Conservation (phyloP, 2,797 vertebrate species). For the Enteromius trimaculatus region DNA sequence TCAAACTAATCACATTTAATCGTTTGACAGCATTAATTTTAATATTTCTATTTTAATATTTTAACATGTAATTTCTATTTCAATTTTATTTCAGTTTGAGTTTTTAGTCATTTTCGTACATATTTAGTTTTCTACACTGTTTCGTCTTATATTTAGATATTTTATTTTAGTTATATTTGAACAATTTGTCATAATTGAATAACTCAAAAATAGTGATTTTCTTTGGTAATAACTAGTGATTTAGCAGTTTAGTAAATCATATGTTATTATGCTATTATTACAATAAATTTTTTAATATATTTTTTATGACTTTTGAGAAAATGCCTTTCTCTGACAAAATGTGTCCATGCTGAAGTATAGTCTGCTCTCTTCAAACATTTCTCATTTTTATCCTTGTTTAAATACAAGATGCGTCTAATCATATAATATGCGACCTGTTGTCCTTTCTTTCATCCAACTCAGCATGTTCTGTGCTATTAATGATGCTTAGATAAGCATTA, state of each 20-base stretch:
- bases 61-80: neutral
- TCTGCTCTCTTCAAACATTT: neutral
- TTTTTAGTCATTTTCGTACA: neutral
- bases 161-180: neutral
- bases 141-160: neutral
- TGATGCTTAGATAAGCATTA: conserved; percentile 51
- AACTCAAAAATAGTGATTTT: neutral
- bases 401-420: conserved; percentile 13
- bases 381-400: conserved; percentile 3
- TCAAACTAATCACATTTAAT: no score
- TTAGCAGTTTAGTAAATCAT: neutral
- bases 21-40: neutral
- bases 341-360: neutral
- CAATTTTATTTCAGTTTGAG: neutral
- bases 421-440: conserved; percentile 33
- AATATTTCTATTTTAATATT: neutral
- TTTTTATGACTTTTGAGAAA: neutral
- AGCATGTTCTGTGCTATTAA: conserved; percentile 41
- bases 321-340: neutral
- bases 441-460: conserved; percentile 33
- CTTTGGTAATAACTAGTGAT: neutral
- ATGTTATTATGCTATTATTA: neutral
- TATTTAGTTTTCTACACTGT: neutral
- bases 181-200: neutral
- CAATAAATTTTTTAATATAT: neutral